phyloP scores from a whole-genome alignment of 2,888 invertebrate species.

The Masnerella sp. region DNA sequence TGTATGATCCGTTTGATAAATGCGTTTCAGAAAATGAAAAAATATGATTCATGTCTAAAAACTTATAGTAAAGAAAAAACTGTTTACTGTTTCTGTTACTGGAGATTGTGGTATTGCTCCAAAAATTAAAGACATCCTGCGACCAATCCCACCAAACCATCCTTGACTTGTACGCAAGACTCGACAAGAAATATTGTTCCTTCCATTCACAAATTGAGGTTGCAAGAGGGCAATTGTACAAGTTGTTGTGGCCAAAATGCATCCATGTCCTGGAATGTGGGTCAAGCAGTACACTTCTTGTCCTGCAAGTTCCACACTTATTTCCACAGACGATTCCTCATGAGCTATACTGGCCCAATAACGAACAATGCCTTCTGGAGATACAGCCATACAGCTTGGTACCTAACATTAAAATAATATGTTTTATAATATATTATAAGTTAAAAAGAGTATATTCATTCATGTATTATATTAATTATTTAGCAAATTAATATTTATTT shows the following conservation, averaged over 20 bases:
- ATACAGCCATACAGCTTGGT: constrained; percentile 93
- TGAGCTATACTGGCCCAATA: constrained; percentile 95
- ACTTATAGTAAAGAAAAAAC: too few relatives aligned
- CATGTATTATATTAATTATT: constrained; percentile 10
- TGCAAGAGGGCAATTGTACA: constrained; percentile 89
- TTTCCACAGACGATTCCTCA: constrained; percentile 90
- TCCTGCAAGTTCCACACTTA: constrained; percentile 90
- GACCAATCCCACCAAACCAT: constrained; percentile 92
- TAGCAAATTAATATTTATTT: background rate
- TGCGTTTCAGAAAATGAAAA: too few relatives aligned
- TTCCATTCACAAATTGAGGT: constrained; percentile 82
- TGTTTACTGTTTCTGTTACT: constrained; percentile 81
- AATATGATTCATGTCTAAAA: too few relatives aligned
- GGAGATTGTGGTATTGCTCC: constrained; percentile 84
- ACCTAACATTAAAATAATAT: constrained; percentile 77
- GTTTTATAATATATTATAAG: too few relatives aligned
- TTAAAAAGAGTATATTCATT: too few relatives aligned
- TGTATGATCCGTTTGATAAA: too few relatives aligned
- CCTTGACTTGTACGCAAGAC: constrained; percentile 87
- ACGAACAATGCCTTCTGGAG: constrained; percentile 94
- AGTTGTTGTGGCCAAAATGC: constrained; percentile 93
- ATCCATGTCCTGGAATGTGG: constrained; percentile 84
- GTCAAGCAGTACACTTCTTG: constrained; percentile 90
- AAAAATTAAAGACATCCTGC: constrained; percentile 89
- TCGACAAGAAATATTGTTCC: constrained; percentile 83